Conservation (phyloP, 2,797 vertebrate genomes). For the Eupleurogrammus muticus region DNA sequence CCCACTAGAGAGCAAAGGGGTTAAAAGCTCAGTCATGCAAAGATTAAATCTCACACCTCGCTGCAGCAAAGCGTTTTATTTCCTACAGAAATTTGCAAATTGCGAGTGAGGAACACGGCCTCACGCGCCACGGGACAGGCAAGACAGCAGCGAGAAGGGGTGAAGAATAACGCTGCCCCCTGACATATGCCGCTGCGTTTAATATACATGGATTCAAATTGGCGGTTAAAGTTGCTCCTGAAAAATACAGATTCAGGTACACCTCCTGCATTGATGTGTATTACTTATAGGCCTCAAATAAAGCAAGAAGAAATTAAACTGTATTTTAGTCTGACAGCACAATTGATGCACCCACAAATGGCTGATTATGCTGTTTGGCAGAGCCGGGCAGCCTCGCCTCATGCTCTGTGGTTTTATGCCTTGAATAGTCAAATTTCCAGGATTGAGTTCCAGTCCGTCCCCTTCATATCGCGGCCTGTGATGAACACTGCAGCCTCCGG, state of each 20-base stretch:
- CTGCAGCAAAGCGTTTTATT: not conserved
- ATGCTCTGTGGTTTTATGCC: conserved; percentile 13
- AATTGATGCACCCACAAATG: not conserved
- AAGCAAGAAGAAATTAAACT: conserved; percentile 11
- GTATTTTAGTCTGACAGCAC: not conserved
- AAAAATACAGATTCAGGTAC: not conserved
- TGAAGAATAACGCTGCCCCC: too few species aligned
- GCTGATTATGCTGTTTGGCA: conserved; percentile 16
- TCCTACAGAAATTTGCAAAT: not conserved
- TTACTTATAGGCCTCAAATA: not conserved
- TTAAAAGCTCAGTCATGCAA: not conserved
- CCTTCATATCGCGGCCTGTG: not conserved
- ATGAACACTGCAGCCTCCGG: conserved; percentile 15
- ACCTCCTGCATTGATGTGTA: conserved; percentile 11
- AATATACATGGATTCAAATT: not conserved
- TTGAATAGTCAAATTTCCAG: not conserved
- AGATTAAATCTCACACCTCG: not conserved
- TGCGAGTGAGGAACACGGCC: not conserved
- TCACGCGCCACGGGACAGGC: too few species aligned
- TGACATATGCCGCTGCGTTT: not conserved
- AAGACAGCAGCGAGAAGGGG: too few species aligned
- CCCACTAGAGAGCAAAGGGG: not conserved
- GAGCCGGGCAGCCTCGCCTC: not conserved
- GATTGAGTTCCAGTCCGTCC: not conserved
- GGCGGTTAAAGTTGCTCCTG: not conserved